phyloP scores from a whole-genome alignment of 2,888 invertebrate species.

The Bursaphelenchus okinawaensis region DNA sequence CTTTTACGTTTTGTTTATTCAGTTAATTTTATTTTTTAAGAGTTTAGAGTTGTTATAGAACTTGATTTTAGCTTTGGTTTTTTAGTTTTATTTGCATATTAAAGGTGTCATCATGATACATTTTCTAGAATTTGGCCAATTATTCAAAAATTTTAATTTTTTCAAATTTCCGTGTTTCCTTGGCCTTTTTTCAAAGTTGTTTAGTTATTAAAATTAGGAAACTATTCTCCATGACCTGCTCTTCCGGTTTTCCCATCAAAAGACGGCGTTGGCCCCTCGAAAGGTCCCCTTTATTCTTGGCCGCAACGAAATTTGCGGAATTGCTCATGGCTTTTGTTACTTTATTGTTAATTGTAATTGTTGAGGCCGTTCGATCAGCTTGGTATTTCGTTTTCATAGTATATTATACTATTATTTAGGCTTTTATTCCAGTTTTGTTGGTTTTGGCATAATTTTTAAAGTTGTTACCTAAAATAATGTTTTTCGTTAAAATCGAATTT shows the following conservation, averaged over 20 bases:
- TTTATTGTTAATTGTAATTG: background rate
- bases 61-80: background rate
- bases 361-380: no score
- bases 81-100: background rate
- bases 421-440: no score
- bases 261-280: background rate
- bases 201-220: no score
- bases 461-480: no score
- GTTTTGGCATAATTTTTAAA: no score
- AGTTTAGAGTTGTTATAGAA: no score
- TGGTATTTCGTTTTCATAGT: no score
- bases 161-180: no score
- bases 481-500: no score
- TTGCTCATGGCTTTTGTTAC: background rate
- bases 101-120: background rate
- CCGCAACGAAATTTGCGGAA: background rate
- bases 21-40: no score
- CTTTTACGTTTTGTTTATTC: no score
- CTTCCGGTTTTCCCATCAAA: background rate
- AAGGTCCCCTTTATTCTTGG: background rate
- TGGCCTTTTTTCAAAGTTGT: background rate
- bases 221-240: background rate
- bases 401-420: no score
- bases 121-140: background rate
- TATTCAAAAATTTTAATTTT: background rate